Percentiles rank a stretch among this genome's conserved stretches.
These are phyloP conservation scores for Xiphorhynchus erythropygius DNA, from an alignment of 2,797 vertebrate genomes.

Conservation along the genomic window DNA sequence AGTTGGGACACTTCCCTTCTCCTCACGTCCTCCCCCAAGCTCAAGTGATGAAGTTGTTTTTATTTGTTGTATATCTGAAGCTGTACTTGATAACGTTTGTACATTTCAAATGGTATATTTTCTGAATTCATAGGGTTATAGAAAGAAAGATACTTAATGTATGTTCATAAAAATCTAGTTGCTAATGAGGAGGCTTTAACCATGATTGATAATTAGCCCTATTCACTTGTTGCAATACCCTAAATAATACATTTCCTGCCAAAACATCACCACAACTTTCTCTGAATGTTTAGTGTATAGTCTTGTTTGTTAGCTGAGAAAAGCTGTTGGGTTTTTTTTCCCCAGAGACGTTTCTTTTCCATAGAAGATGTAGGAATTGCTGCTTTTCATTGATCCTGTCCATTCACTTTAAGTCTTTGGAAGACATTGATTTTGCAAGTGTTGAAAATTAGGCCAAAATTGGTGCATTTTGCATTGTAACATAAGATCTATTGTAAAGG, in stretches of 20 bases:
- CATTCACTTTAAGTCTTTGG: not conserved
- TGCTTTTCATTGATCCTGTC: not conserved
- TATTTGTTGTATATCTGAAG: not conserved
- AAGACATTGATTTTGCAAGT: not conserved
- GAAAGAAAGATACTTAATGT: not conserved
- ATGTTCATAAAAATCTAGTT: not conserved
- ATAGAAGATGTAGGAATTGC: not conserved
- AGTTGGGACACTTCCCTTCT: not conserved
- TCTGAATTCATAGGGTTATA: not conserved
- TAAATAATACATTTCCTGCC: not conserved
- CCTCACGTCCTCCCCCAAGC: fast-evolving
- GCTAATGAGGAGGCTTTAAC: not conserved
- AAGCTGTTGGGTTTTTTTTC: not conserved
- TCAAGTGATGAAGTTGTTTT: not conserved
- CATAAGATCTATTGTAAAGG: not conserved
- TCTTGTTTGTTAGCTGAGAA: not conserved
- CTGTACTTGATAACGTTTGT: not conserved
- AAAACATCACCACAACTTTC: not conserved
- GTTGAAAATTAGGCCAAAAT: not conserved
- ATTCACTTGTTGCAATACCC: not conserved
- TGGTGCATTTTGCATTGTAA: not conserved
- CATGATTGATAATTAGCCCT: not conserved
- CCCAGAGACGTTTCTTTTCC: not conserved
- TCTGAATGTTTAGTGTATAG: not conserved
- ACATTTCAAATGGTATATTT: not conserved